phyloP scores from a whole-genome alignment of 2,113 vertebrate genomes.

The Heliornis fulica region DNA sequence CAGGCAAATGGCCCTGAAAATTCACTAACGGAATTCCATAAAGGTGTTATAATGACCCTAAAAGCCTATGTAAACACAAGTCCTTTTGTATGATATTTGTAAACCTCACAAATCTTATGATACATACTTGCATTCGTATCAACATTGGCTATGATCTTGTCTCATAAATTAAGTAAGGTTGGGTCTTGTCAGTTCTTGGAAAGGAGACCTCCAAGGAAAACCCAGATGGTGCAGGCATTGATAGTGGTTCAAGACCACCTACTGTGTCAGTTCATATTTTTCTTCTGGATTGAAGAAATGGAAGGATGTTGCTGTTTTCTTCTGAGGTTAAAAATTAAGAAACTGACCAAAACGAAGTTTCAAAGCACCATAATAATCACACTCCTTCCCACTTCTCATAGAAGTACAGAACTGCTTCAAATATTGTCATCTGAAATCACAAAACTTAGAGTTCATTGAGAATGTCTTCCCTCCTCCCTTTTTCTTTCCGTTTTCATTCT shows the following conservation, averaged over 20 bases:
- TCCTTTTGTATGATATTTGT: background rate
- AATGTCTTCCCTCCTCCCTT: background rate
- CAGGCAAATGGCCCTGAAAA: background rate
- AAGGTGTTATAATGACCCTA: background rate
- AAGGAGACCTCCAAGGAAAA: slow-evolving; percentile 58
- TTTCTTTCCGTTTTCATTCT: background rate
- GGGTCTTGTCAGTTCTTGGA: slow-evolving; percentile 54
- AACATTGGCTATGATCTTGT: slow-evolving; percentile 43
- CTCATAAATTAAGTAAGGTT: slow-evolving; percentile 65
- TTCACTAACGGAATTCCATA: background rate
- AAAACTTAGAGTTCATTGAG: background rate
- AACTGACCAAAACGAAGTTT: background rate
- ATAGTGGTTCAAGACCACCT: slow-evolving; percentile 66
- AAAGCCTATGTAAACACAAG: background rate
- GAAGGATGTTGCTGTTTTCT: background rate
- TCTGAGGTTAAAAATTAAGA: slow-evolving; percentile 4
- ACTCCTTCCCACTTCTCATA: background rate
- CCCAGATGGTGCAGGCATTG: slow-evolving; percentile 65
- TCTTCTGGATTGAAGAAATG: background rate
- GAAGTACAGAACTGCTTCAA: background rate
- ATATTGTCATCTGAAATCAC: background rate
- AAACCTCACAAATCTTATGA: background rate
- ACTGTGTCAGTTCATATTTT: slow-evolving; percentile 54
- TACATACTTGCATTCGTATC: background rate
- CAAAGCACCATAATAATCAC: background rate